Evolutionary conservation across 2,797 vertebrate species (phyloP), one percentile per base, ranked within the genome.

Genomic region (Pygocentrus nattereri): DNA sequence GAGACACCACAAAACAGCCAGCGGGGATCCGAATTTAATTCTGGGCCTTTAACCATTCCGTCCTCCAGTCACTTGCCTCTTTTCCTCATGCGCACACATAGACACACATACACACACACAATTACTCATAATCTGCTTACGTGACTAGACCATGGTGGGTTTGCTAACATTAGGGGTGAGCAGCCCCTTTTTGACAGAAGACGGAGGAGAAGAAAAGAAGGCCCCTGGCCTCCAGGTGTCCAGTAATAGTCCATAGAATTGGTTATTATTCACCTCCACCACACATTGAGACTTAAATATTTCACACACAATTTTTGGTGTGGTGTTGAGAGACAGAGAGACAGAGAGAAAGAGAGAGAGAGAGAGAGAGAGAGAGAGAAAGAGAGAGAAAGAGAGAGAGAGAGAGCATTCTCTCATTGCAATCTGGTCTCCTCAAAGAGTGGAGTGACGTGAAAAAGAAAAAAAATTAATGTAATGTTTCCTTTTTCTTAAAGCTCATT

Each of bases 91-190:
- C 93, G 95, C 95, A 96, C 95, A 96, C 94, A 96, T 95, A 96
- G 95, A 96, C 59, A 49, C 79, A 81, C 65, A 47, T 77, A 95
- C 95, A 96, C 95, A 96, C 94, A 96, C 95, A 96, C 95, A 97
- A 97, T 96, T 96, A 96, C 95, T 95, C 93, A 95, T 96, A 96
- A 97, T 97, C 95, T 97, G 94, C 95, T 97, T 95, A 96, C 93
- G 92, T 94, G 95, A 94, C 93, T 93, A 94, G 94, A 93, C 94
- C 93, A 92, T 86, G 91, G 95, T 95, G 95, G 94, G 94, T 96
- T 97, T 95, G 93, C 95, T 94, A 95, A 96, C 94, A 95, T 95
- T 94, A 95, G 95, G 93, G 92, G 95, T 93, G 95, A 95, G 93
- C 94, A 95, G 94, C 95, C 95, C 61, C 62, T 88, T 96, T 96